These are phyloP conservation scores for Struthio camelus DNA, from an alignment of 2,113 vertebrate genomes.

Conservation along the genomic window DNA sequence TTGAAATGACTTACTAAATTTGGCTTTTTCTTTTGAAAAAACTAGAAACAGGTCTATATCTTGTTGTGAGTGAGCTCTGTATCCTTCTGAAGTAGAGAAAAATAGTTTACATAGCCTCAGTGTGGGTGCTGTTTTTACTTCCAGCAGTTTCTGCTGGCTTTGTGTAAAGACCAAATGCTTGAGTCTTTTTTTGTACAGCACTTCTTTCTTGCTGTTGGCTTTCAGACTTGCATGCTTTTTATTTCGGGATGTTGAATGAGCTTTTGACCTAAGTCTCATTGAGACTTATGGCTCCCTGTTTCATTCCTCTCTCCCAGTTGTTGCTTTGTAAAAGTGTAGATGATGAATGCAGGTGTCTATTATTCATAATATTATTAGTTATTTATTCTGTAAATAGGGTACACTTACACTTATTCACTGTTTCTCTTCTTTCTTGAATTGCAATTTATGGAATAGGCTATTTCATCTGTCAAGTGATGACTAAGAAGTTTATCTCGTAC, in stretches of 20 bases:
- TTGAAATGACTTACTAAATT: not conserved
- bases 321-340: not conserved
- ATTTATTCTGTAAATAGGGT: not conserved
- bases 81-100: conserved; percentile 42
- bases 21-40: conserved; percentile 22
- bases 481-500: not conserved
- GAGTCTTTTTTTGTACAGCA: not conserved
- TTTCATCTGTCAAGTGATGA: not conserved
- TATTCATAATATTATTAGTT: not conserved
- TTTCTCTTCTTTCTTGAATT: not conserved
- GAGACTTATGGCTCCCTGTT: not conserved
- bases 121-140: conserved; percentile 37
- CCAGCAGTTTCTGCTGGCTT: conserved; percentile 39
- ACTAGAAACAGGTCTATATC: not conserved
- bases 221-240: not conserved
- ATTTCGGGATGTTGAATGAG: not conserved
- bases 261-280: not conserved
- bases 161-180: not conserved
- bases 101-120: conserved; percentile 38
- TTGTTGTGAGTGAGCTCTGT: conserved; percentile 26
- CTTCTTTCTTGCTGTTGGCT: not conserved
- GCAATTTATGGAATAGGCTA: not conserved
- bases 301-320: not conserved
- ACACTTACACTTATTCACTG: not conserved
- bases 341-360: not conserved